phyloP scores from a whole-genome alignment of 2,113 vertebrate species.

The Nansenia antarctica region DNA sequence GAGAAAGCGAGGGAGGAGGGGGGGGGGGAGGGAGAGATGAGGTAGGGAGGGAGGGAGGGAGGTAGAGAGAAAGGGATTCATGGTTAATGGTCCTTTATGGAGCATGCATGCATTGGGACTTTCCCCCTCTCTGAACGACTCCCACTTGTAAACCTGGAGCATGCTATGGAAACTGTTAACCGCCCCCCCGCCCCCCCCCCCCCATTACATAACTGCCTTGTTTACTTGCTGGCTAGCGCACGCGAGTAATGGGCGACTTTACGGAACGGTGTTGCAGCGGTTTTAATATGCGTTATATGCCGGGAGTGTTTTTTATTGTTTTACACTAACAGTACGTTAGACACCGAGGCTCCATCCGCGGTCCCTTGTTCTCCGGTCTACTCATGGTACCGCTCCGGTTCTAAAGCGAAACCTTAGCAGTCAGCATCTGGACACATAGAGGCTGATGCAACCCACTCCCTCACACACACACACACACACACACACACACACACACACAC shows the following conservation, averaged over 20 bases:
- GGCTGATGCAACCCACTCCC: slow-evolving; percentile 55
- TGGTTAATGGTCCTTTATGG: slow-evolving; percentile 27
- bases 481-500: neutral
- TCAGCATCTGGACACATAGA: slow-evolving; percentile 68
- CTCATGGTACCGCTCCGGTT: slow-evolving; percentile 40
- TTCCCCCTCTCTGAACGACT: slow-evolving; percentile 21
- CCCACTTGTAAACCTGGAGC: slow-evolving; percentile 13
- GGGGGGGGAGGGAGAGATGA: neutral
- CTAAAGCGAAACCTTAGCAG: slow-evolving; percentile 58
- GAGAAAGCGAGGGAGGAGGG: neutral
- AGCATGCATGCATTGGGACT: slow-evolving; percentile 20
- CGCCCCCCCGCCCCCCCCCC: too few species aligned
- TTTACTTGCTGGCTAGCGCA: slow-evolving; percentile 7
- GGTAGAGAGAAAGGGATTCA: neutral
- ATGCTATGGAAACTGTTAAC: slow-evolving; percentile 31
- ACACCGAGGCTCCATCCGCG: slow-evolving; percentile 49
- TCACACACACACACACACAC: too few species aligned
- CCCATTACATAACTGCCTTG: slow-evolving; percentile 6
- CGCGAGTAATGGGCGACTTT: neutral
- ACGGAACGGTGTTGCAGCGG: neutral
- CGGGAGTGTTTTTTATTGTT: slow-evolving; percentile 51
- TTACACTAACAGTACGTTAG: slow-evolving; percentile 50
- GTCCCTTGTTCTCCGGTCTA: neutral
- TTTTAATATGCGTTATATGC: neutral
- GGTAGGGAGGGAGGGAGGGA: neutral